phyloP scores from a whole-genome alignment of 2,888 invertebrate species.

The Amiota communis region DNA sequence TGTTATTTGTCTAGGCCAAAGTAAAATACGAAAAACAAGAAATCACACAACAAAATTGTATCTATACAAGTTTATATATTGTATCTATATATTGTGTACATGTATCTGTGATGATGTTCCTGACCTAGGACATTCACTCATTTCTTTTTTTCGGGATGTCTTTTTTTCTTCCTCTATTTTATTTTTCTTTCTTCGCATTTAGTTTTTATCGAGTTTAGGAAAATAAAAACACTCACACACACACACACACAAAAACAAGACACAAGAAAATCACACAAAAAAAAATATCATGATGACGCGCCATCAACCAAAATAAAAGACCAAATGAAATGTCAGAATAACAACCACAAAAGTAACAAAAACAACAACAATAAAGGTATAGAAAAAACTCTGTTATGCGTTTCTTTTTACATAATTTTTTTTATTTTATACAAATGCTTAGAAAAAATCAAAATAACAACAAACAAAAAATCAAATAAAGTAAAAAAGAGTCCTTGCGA shows the following conservation, averaged over 20 bases:
- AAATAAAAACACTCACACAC: conserved; percentile 5
- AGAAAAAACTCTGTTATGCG: conserved; percentile 1
- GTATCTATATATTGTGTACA: neutral
- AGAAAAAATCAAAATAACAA: conserved; percentile 17
- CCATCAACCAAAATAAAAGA: neutral
- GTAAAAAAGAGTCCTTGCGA: neutral
- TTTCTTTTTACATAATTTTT: neutral
- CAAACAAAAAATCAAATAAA: conserved; percentile 1
- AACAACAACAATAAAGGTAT: neutral
- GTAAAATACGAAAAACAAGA: conserved; percentile 14
- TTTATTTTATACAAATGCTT: conserved; percentile 12
- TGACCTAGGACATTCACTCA: conserved; percentile 21
- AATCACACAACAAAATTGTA: neutral
- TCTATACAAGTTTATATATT: too few species aligned
- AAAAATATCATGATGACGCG: conserved; percentile 7
- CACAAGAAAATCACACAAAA: conserved; percentile 2
- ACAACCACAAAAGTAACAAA: too few species aligned
- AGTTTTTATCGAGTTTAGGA: conserved; percentile 25
- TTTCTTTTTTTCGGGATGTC: neutral
- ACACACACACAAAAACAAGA: neutral
- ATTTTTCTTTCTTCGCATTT: conserved; percentile 2
- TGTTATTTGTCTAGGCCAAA: conserved; percentile 32
- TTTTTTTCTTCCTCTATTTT: neutral
- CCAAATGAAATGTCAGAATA: neutral
- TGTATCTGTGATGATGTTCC: neutral